Conservation (phyloP, 2,888 invertebrate species). For the Lycocerus yunnanus region DNA sequence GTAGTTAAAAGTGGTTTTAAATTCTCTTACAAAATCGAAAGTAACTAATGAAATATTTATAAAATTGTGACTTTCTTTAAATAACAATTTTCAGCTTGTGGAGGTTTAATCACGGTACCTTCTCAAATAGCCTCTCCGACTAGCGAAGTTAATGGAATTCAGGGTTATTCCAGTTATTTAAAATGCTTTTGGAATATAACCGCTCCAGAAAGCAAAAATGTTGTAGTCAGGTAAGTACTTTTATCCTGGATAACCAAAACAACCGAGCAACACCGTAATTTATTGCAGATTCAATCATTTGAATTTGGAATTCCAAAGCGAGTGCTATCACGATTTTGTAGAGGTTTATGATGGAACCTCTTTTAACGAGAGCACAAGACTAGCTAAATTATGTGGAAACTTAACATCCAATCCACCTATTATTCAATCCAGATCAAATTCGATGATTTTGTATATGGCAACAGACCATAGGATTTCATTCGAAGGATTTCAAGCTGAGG, state of each 20-base stretch:
- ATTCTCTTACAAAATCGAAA: conserved; percentile 62
- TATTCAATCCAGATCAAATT: conserved; percentile 64
- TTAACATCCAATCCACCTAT: conserved; percentile 59
- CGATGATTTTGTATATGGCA: conserved; percentile 61
- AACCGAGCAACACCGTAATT: too few relatives aligned
- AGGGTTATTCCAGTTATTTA: conserved; percentile 46
- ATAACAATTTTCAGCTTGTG: conserved; percentile 70
- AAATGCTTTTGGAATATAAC: conserved; percentile 80
- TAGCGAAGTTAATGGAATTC: background rate
- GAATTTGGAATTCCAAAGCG: conserved; percentile 57
- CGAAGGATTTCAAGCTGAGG: conserved; percentile 63
- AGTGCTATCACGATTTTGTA: conserved; percentile 66
- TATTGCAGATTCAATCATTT: conserved; percentile 59
- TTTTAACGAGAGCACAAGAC: conserved; percentile 46
- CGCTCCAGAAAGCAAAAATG: conserved; percentile 68
- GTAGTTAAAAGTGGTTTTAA: conserved; percentile 64
- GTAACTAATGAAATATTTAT: conserved; percentile 45
- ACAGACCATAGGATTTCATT: conserved; percentile 56
- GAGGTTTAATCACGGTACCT: conserved; percentile 70
- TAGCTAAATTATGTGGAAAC: conserved; percentile 71
- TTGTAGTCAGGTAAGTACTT: conserved; percentile 62
- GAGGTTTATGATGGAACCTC: conserved; percentile 63
- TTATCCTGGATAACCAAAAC: background rate
- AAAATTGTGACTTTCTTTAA: background rate
- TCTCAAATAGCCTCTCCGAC: conserved; percentile 60